phyloP scores from a whole-genome alignment of 2,113 vertebrate species.

The Mormoops blainvillei region DNA sequence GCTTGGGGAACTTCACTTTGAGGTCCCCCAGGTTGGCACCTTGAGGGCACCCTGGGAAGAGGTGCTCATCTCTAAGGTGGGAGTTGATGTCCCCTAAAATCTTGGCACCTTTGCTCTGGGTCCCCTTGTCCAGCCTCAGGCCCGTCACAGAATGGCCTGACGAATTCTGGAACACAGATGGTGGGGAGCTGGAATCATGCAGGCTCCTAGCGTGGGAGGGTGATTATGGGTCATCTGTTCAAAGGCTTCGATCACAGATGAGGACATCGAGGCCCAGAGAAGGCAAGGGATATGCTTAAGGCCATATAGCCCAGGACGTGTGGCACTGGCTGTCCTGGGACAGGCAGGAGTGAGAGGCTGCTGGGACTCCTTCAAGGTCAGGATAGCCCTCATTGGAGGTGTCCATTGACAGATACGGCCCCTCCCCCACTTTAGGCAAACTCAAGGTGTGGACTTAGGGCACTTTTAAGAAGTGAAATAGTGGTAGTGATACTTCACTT shows the following conservation, averaged over 20 bases:
- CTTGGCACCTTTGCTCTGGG: neutral
- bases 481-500: neutral
- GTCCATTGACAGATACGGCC: fast-evolving
- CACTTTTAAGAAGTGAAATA: neutral
- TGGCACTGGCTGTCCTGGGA: neutral
- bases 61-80: neutral
- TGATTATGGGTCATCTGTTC: neutral
- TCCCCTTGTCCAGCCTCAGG: neutral
- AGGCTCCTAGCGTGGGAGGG: neutral
- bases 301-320: neutral
- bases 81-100: neutral
- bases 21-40: neutral
- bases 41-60: neutral
- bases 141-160: neutral
- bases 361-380: neutral
- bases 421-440: neutral
- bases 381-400: neutral
- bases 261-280: neutral
- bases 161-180: neutral
- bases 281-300: neutral
- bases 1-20: neutral
- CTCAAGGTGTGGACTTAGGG: neutral
- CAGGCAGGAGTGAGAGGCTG: neutral
- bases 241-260: neutral
- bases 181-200: neutral